Evolutionary conservation across 2,888 invertebrate species (phyloP), one percentile per base, ranked within the genome.

Genomic region (Ormyrus nitidulus): DNA sequence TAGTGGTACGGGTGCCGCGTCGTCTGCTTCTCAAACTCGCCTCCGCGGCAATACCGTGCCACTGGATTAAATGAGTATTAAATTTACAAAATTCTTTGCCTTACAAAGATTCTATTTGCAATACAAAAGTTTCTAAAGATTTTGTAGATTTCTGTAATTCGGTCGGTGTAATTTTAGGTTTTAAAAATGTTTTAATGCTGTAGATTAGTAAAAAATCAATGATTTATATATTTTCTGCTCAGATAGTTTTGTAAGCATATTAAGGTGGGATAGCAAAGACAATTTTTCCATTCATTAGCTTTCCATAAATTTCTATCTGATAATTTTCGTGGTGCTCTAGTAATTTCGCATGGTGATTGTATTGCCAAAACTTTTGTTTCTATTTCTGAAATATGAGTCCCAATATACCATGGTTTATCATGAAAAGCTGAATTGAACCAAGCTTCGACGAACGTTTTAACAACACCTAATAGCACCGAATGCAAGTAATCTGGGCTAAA

Each of bases 221-320:
- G 69, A 11, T 69, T 58, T 1, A 51, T 46, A 48, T 77, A 68
- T 8, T 9, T 54, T 44, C 13, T 1, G 9, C 49, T 68, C 1
- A 77, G 44, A 53, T 61, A 51, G 11, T 19, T 7, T 62, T 62
- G 58, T 9, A 77, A 64, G 46, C 77, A 77, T 56, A 54, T 2
- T 58, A 77, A 11, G 9, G 73, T 69, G 48, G 62, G 68, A 44
- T 77, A 81, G 3, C 61, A 48, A 3, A 72, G 51, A n/a, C 77
- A 80, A 46, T 72, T 77, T 61, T 77, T 80, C 46, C 49, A 80
- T 59, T 80, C 72, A 6, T 51, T 56, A 19, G 73, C 77, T 73
- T 77, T 77, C 68, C 71, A 80, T 6, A 48, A 56, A 8, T 44
- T 61, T n/a, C 54, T 19, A 7, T 77, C 53, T 8, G 7, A 7